These are phyloP conservation scores for Brachionus rubens DNA, from an alignment of 1,140 invertebrate species.

Conservation along the genomic window DNA sequence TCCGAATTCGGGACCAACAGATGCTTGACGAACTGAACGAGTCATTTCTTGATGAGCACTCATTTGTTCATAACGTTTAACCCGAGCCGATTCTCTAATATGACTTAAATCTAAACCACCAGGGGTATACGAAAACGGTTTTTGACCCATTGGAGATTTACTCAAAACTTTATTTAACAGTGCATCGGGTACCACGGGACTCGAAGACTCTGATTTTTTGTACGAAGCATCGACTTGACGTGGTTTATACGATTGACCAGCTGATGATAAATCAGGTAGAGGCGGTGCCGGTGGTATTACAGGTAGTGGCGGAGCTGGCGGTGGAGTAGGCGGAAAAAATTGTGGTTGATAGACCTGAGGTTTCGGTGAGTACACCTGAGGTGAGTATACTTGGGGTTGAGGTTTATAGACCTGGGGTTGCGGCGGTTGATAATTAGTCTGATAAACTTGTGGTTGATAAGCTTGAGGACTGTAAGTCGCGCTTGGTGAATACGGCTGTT, in stretches of 20 bases:
- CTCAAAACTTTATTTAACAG: conserved; percentile 14
- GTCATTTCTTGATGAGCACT: conserved; percentile 7
- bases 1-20: neutral
- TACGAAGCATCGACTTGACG: neutral
- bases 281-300: conserved; percentile 33
- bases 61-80: conserved; percentile 42
- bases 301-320: neutral
- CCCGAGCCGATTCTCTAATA: conserved; percentile 36
- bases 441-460: neutral
- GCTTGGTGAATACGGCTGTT: neutral
- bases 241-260: neutral
- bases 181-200: neutral
- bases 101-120: conserved; percentile 38
- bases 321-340: neutral
- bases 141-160: conserved; percentile 32
- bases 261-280: neutral
- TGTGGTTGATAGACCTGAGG: neutral
- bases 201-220: neutral
- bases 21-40: neutral
- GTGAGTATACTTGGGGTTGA: neutral
- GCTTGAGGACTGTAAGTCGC: neutral
- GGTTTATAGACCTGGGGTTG: neutral
- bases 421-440: neutral
- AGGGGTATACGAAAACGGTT: conserved; percentile 45
- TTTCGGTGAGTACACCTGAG: neutral